Percentiles rank a stretch among this genome's conserved stretches.
phyloP scores from a whole-genome alignment of 2,113 vertebrate species.

The Caranx ignobilis region DNA sequence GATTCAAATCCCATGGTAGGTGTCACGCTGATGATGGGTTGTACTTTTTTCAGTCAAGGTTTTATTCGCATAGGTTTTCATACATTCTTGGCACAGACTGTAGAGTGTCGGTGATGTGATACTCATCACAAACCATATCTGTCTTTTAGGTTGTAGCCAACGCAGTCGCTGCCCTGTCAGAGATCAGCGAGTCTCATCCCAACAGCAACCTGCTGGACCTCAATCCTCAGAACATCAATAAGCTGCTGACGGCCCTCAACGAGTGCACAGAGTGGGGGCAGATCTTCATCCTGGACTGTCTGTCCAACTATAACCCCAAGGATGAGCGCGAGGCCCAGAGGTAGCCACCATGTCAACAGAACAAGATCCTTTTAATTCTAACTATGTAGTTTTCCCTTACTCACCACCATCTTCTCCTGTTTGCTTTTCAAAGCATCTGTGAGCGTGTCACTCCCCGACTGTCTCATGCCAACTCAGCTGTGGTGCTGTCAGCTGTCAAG shows the following conservation, averaged over 20 bases:
- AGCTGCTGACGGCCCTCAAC: constrained; percentile 96
- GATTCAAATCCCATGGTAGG: constrained; percentile 98
- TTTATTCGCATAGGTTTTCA: neutral
- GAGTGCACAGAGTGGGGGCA: constrained; percentile 99
- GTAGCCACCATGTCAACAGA: constrained; percentile 72
- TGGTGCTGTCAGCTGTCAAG: constrained; percentile 98
- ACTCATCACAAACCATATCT: neutral
- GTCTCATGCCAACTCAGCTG: constrained; percentile 97
- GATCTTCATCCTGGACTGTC: constrained; percentile 98
- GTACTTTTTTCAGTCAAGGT: neutral
- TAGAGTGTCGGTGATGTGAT: too few species aligned
- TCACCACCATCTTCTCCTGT: neutral
- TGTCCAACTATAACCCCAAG: constrained; percentile 99
- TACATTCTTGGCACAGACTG: neutral
- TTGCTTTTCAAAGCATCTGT: constrained; percentile 88
- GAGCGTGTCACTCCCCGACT: constrained; percentile 97
- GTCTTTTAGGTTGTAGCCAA: constrained; percentile 93
- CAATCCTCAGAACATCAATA: constrained; percentile 99
- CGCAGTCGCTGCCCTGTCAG: constrained; percentile 95
- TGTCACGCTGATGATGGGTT: neutral
- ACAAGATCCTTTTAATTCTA: neutral
- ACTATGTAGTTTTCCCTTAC: too few species aligned
- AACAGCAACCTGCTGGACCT: constrained; percentile 99
- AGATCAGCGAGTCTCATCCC: constrained; percentile 98
- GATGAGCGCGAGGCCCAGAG: constrained; percentile 98